Percentiles rank a stretch among this genome's conserved stretches.
Conservation (phyloP, 1,140 invertebrate species). For the Armadillidium nasatum region DNA sequence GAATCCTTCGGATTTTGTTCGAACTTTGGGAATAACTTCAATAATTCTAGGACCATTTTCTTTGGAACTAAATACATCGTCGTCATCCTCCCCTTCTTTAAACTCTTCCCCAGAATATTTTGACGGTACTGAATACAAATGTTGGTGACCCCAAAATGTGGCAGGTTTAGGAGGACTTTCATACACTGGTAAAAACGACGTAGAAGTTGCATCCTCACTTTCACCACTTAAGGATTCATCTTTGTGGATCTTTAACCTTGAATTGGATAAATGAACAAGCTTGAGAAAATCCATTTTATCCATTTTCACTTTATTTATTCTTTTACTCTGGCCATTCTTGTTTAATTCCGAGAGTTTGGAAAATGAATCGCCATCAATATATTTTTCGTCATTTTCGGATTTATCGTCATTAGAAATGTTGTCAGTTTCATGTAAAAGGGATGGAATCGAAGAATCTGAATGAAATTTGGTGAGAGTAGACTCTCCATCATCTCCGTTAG, state of each 20-base stretch:
- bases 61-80: not conserved
- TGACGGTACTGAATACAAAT: not conserved
- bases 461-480: not conserved
- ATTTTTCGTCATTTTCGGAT: not conserved
- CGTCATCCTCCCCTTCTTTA: not conserved
- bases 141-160: not conserved
- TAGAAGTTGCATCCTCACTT: not conserved
- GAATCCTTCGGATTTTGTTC: not conserved
- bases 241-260: not conserved
- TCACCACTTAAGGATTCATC: not conserved
- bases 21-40: not conserved
- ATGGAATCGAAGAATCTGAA: not conserved
- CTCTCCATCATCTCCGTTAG: not conserved
- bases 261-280: not conserved
- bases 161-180: slow-evolving; percentile 8
- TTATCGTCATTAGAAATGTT: not conserved
- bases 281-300: not conserved
- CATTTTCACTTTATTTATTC: slow-evolving; percentile 4
- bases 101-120: not conserved
- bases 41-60: not conserved
- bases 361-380: not conserved
- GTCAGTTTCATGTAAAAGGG: not conserved
- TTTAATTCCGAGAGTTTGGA: not conserved
- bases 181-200: not conserved
- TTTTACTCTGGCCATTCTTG: not conserved